Evolutionary conservation across 2,113 vertebrate genomes (phyloP).

Genomic region (Acrocephalus kingi): DNA sequence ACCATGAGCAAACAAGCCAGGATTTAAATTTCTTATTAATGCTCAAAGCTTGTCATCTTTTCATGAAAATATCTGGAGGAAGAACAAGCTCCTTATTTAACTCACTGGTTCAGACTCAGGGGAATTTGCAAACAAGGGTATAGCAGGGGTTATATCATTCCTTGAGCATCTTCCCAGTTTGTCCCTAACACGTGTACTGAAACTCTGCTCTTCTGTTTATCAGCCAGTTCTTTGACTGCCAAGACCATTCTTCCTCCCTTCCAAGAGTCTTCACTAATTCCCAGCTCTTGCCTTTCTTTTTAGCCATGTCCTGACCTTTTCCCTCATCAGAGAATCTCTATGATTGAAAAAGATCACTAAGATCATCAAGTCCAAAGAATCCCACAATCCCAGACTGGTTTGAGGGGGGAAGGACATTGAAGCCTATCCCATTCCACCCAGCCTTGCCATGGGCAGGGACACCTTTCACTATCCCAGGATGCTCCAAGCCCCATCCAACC

Average conservation of each 20-base stretch:
- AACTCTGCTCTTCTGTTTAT: neutral
- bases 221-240: neutral
- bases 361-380: neutral
- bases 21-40: neutral
- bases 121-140: neutral
- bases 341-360: neutral
- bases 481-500: accelerated
- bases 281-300: neutral
- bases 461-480: neutral
- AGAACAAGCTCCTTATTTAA: neutral
- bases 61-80: neutral
- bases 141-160: neutral
- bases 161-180: neutral
- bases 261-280: neutral
- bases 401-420: neutral
- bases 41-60: neutral
- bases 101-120: neutral
- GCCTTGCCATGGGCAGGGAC: neutral
- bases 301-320: neutral
- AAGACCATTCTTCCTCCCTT: neutral
- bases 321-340: neutral
- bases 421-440: neutral
- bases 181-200: neutral
- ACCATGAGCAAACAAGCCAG: accelerated
- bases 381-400: neutral